A percentile compares a stretch with the other conserved stretches of the same genome.
These are phyloP conservation scores for Dicrurus megarhynchus DNA, from an alignment of 2,113 vertebrate genomes.

Conservation along the genomic window DNA sequence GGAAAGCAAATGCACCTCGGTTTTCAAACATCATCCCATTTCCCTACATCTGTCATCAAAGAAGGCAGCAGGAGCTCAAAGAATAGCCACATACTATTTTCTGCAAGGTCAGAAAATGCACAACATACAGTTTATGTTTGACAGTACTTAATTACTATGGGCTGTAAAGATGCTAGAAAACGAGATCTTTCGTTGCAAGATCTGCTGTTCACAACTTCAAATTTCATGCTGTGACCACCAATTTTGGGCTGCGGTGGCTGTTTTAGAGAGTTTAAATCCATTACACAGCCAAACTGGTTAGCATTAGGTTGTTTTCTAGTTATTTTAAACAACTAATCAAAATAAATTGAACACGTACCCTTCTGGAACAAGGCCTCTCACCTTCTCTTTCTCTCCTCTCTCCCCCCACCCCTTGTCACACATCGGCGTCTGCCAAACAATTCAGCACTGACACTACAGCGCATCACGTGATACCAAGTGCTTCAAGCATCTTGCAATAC, in stretches of 20 bases:
- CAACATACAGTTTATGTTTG: neutral
- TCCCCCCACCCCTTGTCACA: conserved; percentile 20
- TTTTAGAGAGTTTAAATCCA: neutral
- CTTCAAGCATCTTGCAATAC: conserved; percentile 49
- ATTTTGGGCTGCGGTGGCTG: neutral
- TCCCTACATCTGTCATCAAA: neutral
- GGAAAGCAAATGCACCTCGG: neutral
- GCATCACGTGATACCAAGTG: neutral
- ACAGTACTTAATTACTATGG: neutral
- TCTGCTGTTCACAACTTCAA: neutral
- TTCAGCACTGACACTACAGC: conserved; percentile 14
- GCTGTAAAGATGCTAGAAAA: neutral
- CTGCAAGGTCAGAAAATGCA: conserved; percentile 26
- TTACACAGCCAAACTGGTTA: neutral
- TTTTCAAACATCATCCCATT: neutral
- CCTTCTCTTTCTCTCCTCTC: conserved; percentile 3
- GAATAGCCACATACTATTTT: neutral
- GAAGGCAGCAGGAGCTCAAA: neutral
- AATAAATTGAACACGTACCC: neutral
- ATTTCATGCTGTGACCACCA: neutral
- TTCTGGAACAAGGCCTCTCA: conserved; percentile 14
- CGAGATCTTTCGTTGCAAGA: neutral
- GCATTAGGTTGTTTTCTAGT: neutral
- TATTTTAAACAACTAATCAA: neutral
- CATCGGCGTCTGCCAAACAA: conserved; percentile 49